These are phyloP conservation scores for Meganola albula DNA, from an alignment of 2,888 invertebrate genomes.

Conservation along the genomic window DNA sequence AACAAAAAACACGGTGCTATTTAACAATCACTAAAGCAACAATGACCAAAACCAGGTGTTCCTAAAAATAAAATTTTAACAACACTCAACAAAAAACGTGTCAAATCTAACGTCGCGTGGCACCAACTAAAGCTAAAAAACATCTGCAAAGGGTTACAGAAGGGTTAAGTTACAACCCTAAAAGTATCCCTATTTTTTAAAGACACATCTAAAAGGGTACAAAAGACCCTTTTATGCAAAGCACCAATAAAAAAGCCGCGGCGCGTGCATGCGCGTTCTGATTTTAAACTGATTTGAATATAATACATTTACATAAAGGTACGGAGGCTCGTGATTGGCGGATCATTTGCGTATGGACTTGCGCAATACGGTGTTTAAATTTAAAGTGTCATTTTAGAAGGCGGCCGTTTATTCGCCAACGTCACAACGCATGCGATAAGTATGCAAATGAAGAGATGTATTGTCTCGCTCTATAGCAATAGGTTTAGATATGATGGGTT, in stretches of 20 bases:
- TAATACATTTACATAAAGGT: constrained; percentile 65
- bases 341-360: constrained; percentile 52
- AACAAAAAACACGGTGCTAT: constrained; percentile 15
- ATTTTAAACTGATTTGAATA: constrained; percentile 77
- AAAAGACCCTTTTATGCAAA: constrained; percentile 53
- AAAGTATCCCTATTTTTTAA: constrained; percentile 35
- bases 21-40: constrained; percentile 22
- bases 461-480: constrained; percentile 10
- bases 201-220: constrained; percentile 28
- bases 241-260: constrained; percentile 66
- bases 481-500: no score
- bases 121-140: constrained; percentile 55
- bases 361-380: constrained; percentile 53
- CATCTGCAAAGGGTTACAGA: constrained; percentile 69
- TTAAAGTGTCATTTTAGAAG: constrained; percentile 53
- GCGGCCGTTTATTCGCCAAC: constrained; percentile 54
- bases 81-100: constrained; percentile 36
- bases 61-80: constrained; percentile 13
- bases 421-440: constrained; percentile 18
- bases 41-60: constrained; percentile 26
- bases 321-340: constrained; percentile 52
- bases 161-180: constrained; percentile 58
- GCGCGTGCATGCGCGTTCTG: constrained; percentile 72
- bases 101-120: constrained; percentile 52
- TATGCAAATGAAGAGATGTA: constrained; percentile 26